Evolutionary conservation across 2,113 vertebrate species (phyloP).

Genomic region (Corythoichthys haematopterus): DNA sequence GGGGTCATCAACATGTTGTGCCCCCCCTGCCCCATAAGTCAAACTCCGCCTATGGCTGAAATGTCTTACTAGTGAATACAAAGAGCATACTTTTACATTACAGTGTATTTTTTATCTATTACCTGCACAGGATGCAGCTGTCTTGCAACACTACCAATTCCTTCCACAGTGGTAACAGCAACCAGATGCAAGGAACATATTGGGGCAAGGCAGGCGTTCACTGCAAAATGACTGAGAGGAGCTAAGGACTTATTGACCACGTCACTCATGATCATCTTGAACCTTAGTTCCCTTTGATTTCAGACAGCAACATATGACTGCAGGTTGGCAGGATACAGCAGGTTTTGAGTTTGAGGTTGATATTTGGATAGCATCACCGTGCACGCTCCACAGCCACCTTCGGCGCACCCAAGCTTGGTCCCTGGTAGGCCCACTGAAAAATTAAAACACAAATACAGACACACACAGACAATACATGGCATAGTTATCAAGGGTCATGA

Average conservation of each 20-base stretch:
- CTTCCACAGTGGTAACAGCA: constrained; percentile 91
- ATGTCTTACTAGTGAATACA: too few species aligned
- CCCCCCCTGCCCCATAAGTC: too few species aligned
- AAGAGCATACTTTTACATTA: neutral
- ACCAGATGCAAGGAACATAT: constrained; percentile 84
- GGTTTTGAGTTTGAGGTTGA: constrained; percentile 66
- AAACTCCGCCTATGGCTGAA: too few species aligned
- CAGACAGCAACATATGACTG: constrained; percentile 22
- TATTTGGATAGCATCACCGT: constrained; percentile 91
- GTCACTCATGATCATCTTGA: neutral
- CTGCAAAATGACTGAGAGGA: constrained; percentile 74
- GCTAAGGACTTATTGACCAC: constrained; percentile 62
- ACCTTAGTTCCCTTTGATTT: neutral
- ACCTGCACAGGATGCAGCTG: constrained; percentile 88
- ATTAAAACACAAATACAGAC: constrained; percentile 14
- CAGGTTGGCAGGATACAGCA: constrained; percentile 82
- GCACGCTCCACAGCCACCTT: constrained; percentile 91
- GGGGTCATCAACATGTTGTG: too few species aligned
- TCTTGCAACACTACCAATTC: constrained; percentile 85
- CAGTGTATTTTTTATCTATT: neutral
- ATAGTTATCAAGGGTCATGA: neutral
- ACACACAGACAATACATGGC: constrained; percentile 1
- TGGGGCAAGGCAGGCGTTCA: constrained; percentile 88
- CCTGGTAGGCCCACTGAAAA: constrained; percentile 82
- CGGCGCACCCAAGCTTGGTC: constrained; percentile 91